Conservation (phyloP, 2,888 invertebrate genomes). For the Beris chalybata region DNA sequence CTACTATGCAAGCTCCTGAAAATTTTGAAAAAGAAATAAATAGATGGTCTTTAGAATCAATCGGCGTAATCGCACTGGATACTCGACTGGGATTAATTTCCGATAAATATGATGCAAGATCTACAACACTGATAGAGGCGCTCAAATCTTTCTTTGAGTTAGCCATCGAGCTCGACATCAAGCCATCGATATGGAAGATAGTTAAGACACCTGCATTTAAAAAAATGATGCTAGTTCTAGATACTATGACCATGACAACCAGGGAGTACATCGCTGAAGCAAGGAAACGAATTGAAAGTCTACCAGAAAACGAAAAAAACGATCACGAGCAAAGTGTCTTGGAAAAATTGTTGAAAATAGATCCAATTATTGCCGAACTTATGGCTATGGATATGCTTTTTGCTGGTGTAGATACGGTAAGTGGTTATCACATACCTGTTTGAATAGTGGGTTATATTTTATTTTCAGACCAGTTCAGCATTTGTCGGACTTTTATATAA, state of each 20-base stretch:
- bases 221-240: slow-evolving; percentile 47
- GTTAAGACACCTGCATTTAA: slow-evolving; percentile 47
- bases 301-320: slow-evolving; percentile 49
- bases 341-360: slow-evolving; percentile 64
- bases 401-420: slow-evolving; percentile 75
- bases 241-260: slow-evolving; percentile 48
- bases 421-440: slow-evolving; percentile 31
- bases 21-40: slow-evolving; percentile 57
- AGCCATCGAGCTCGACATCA: slow-evolving; percentile 48
- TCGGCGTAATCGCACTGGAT: slow-evolving; percentile 46
- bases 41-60: slow-evolving; percentile 61
- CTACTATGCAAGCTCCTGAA: slow-evolving; percentile 47
- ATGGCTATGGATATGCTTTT: slow-evolving; percentile 74
- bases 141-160: slow-evolving; percentile 47
- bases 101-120: slow-evolving; percentile 33
- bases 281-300: slow-evolving; percentile 43
- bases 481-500: slow-evolving; percentile 62
- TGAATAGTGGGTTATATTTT: too few species aligned
- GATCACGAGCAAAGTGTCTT: slow-evolving; percentile 62
- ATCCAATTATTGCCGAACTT: slow-evolving; percentile 65
- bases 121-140: slow-evolving; percentile 41
- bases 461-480: slow-evolving; percentile 61
- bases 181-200: slow-evolving; percentile 50
- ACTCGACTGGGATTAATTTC: slow-evolving; percentile 24
- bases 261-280: slow-evolving; percentile 53